Conservation (phyloP, 2,888 invertebrate genomes). For the Sepioteuthis lessoniana region DNA sequence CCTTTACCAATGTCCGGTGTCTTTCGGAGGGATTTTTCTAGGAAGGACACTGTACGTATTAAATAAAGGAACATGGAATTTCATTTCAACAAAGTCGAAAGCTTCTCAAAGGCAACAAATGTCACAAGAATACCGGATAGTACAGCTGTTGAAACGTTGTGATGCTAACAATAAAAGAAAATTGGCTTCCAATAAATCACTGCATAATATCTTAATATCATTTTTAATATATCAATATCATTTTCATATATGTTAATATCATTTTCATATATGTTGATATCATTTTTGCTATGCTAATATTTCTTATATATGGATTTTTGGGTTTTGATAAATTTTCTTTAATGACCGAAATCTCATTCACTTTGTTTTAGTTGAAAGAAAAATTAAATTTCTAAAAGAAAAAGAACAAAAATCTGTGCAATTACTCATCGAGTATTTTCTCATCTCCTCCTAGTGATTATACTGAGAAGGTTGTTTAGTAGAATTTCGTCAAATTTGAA, state of each 20-base stretch:
- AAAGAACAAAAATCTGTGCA: neutral
- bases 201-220: neutral
- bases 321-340: neutral
- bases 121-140: neutral
- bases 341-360: neutral
- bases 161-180: neutral
- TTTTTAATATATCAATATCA: neutral
- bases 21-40: neutral
- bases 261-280: too few relatives aligned
- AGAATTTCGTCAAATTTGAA: neutral
- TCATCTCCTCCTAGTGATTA: neutral
- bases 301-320: neutral
- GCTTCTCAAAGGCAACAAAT: neutral
- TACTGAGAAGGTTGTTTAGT: neutral
- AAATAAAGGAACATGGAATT: too few relatives aligned
- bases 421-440: neutral
- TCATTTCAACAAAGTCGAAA: too few relatives aligned
- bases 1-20: too few relatives aligned
- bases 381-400: neutral
- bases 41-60: neutral
- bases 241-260: too few relatives aligned
- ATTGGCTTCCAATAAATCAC: neutral
- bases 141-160: neutral
- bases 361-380: neutral
- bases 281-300: too few relatives aligned